Percentiles rank a stretch among this genome's conserved stretches.
phyloP scores from a whole-genome alignment of 53 echinoderm and acorn worm species.

The Apostichopus leukothele region DNA sequence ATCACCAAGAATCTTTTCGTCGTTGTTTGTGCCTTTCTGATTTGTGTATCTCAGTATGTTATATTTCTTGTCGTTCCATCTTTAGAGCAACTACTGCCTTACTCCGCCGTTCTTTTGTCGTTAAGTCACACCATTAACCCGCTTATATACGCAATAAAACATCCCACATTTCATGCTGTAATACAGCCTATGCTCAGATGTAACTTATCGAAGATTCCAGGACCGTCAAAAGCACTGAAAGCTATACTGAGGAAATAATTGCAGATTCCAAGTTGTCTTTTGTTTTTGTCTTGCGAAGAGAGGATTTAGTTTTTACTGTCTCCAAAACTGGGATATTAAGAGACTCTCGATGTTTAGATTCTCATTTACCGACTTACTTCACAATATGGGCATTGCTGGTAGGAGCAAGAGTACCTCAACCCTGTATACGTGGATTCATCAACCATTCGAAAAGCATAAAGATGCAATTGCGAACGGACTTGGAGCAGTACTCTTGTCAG shows the following conservation, averaged over 20 bases:
- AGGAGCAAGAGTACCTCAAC: too few relatives aligned
- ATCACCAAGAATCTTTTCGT: conserved; percentile 52
- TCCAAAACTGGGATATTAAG: too few relatives aligned
- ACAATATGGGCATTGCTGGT: too few relatives aligned
- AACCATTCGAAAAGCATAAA: too few relatives aligned
- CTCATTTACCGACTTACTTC: too few relatives aligned
- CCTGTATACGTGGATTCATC: too few relatives aligned
- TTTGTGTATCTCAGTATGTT: conserved; percentile 43
- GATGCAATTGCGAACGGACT: too few relatives aligned
- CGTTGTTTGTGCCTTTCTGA: conserved; percentile 39
- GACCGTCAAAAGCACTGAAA: conserved; percentile 47
- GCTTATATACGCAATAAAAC: conserved; percentile 60
- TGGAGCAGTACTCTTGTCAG: too few relatives aligned
- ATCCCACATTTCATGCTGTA: conserved; percentile 61
- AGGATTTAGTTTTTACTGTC: too few relatives aligned
- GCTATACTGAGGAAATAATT: conserved; percentile 20
- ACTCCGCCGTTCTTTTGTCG: conserved; percentile 46
- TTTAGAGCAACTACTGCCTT: conserved; percentile 22
- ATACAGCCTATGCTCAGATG: conserved; percentile 55
- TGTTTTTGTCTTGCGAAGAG: too few relatives aligned
- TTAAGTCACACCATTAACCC: conserved; percentile 59
- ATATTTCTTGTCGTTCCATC: conserved; percentile 14
- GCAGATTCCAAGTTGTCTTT: too few relatives aligned
- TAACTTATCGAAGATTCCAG: conserved; percentile 48
- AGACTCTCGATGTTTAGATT: too few relatives aligned